Conservation (phyloP, 2,888 invertebrate genomes). For the Yponomeuta sedellus region DNA sequence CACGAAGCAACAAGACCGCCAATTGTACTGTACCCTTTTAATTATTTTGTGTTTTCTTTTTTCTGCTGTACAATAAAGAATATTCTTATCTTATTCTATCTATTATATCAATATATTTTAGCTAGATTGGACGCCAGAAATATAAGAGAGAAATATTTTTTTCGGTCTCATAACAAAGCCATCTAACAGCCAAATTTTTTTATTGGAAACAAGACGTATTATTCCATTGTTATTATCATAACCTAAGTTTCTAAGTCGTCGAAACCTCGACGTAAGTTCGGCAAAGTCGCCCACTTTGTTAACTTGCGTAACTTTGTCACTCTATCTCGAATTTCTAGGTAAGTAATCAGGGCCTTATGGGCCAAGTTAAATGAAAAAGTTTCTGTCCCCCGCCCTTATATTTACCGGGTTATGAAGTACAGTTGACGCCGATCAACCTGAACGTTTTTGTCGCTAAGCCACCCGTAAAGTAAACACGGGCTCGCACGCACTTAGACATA, state of each 20-base stretch:
- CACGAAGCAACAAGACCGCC: too few species aligned
- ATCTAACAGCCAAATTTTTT: neutral
- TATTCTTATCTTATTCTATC: too few species aligned
- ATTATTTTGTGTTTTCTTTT: too few species aligned
- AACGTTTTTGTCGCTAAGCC: too few species aligned
- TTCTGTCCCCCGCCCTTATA: conserved; percentile 43
- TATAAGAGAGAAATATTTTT: too few species aligned
- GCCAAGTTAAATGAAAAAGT: conserved; percentile 67
- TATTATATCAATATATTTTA: too few species aligned
- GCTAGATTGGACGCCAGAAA: too few species aligned
- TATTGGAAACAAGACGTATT: conserved; percentile 23
- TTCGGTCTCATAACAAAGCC: neutral
- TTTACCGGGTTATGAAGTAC: conserved; percentile 36
- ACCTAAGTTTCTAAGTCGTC: neutral
- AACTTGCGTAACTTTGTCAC: conserved; percentile 16
- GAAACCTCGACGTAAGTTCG: neutral
- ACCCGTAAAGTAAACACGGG: too few species aligned
- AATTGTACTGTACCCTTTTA: too few species aligned
- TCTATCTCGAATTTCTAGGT: conserved; percentile 27
- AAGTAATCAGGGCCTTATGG: conserved; percentile 54
- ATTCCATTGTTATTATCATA: neutral
- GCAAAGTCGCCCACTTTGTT: conserved; percentile 7
- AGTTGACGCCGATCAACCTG: too few species aligned
- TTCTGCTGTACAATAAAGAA: too few species aligned
- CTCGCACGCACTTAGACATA: too few species aligned